Base-by-base conservation (phyloP, 2,797 vertebrate species). In the Diglossa cyanea region DNA sequence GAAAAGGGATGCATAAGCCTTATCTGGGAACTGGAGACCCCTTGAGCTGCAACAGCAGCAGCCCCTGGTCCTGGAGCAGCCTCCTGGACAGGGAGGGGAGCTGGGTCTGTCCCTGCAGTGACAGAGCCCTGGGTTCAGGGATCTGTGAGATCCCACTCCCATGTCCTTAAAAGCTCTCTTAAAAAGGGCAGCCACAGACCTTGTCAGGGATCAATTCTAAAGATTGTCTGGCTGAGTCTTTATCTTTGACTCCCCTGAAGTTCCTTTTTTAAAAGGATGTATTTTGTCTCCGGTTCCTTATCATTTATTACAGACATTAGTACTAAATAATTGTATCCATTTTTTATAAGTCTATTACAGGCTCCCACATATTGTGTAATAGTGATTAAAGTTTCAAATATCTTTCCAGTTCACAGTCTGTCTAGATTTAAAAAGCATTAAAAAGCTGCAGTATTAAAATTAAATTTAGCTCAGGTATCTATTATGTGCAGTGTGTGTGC, bases 311-410 rank as follows among this genome's bases (percentile, higher is more conserved):
- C 87, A 93, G 89, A 62, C 89, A 88, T 95, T 63, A 93, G 73
- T 75, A 20, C 79, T 93, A 91, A 97, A 88, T 94, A 94, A 94
- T 90, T 58, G 48, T 88, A 86, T 94, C 68, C 73, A 94, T 93
- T 94, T 95, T 95, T 96, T 51, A 93, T 93, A 92, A 93, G 72
- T 80, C 96, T 95, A 90, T 96, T 96, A 93, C 82, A 88, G 91
- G 66, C 84, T 96, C 80, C 92, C 68, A 60, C 19, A 9, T 68
- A 74, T 72, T 90, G 84, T 96, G 60, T 92, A 86, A 94, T 51
- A 88, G 85, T 88, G 94, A 94, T 96, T 94, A 93, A 94, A 91
- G 60, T 94, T 96, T 96, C 90, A 97, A 91, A 93, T 81, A 91
- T 68, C 92, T 86, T 88, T 60, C 86, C 81, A 93, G 75, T 92